Conservation (phyloP, 1,140 invertebrate genomes). For the Steinernema feltiae region DNA sequence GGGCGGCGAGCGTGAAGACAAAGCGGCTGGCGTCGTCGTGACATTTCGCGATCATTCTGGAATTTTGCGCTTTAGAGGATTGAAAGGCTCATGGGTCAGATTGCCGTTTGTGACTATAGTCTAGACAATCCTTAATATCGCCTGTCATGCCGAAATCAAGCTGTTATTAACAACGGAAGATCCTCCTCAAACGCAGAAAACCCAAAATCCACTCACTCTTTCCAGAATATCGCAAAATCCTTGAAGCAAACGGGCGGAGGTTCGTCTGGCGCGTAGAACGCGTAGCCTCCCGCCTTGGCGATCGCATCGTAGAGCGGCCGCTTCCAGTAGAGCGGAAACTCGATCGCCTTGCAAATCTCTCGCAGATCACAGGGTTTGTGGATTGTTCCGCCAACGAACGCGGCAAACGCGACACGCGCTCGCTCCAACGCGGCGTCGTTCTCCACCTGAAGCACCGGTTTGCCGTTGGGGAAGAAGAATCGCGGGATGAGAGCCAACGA, state of each 20-base stretch:
- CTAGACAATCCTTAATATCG: too few relatives aligned
- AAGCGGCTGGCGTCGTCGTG: slow-evolving; percentile 85
- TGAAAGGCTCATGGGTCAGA: too few relatives aligned
- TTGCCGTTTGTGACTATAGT: too few relatives aligned
- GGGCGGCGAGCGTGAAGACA: slow-evolving; percentile 69
- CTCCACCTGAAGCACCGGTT: not conserved
- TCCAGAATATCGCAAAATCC: slow-evolving; percentile 52
- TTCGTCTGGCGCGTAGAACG: not conserved
- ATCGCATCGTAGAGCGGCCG: not conserved
- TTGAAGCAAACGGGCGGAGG: slow-evolving; percentile 31
- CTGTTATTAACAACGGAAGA: not conserved
- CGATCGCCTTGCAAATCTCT: not conserved
- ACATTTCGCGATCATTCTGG: slow-evolving; percentile 46
- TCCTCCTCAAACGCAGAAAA: not conserved
- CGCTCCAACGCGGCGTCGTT: not conserved
- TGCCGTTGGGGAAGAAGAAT: not conserved
- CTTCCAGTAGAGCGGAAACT: not conserved
- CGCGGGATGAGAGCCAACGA: not conserved
- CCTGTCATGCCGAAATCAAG: too few relatives aligned
- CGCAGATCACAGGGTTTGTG: not conserved
- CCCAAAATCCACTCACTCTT: too few relatives aligned
- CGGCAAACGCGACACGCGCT: not conserved
- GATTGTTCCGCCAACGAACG: not conserved
- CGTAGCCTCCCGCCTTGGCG: not conserved
- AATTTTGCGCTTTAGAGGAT: too few relatives aligned